A percentile compares a stretch with the other conserved stretches of the same genome.
These are phyloP conservation scores for Perognathus longimembris DNA, from an alignment of 2,113 vertebrate species.

Conservation along the genomic window DNA sequence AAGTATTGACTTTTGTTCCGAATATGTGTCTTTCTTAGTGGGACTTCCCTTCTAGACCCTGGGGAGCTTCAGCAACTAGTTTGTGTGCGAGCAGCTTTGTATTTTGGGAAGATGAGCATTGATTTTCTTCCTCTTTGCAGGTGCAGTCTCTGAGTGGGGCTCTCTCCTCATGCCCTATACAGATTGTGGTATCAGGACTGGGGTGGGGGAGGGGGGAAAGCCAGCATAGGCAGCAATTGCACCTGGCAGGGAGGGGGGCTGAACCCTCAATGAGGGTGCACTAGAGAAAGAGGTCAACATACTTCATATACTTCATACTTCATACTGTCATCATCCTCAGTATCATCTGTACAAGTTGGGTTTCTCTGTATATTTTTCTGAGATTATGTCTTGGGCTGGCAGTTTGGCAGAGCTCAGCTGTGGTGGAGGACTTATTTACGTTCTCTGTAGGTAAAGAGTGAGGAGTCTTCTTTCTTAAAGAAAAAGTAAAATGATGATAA, in stretches of 20 bases:
- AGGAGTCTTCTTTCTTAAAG: background rate
- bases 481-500: background rate
- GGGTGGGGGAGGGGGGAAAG: background rate
- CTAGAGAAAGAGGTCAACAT: background rate
- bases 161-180: background rate
- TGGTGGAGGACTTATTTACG: too few relatives aligned
- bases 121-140: conserved; percentile 62
- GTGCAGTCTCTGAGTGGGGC: background rate
- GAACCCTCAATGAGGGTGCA: too few relatives aligned
- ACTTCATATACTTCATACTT: too few relatives aligned
- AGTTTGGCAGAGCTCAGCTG: too few relatives aligned
- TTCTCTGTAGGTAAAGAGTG: background rate
- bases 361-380: background rate
- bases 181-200: background rate
- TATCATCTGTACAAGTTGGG: background rate
- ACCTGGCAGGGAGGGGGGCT: too few relatives aligned
- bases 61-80: conserved; percentile 69
- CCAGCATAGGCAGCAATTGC: background rate
- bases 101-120: conserved; percentile 68
- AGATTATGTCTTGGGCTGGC: background rate
- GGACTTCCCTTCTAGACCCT: conserved; percentile 69
- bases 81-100: conserved; percentile 45
- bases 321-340: background rate
- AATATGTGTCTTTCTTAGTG: conserved; percentile 73
- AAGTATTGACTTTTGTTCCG: conserved; percentile 75